phyloP scores from a whole-genome alignment of 2,113 vertebrate species.

The Trichomycterus rosablanca region DNA sequence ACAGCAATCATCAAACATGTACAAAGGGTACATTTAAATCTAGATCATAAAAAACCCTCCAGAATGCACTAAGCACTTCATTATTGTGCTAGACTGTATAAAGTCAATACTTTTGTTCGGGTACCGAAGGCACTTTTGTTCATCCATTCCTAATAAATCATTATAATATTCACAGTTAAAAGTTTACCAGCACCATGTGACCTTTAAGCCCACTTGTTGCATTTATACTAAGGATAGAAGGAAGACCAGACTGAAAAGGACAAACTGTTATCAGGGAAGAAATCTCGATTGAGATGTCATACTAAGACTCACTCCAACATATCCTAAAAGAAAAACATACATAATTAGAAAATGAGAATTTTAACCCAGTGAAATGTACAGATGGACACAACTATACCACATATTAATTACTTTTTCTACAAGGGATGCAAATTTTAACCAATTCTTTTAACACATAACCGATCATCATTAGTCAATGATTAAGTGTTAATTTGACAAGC shows the following conservation, averaged over 20 bases:
- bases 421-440: no score
- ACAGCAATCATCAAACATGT: no score
- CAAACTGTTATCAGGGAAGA: not conserved
- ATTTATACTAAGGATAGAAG: conserved; percentile 18
- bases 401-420: no score
- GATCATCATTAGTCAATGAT: no score
- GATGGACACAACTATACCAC: no score
- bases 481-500: no score
- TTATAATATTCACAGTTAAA: conserved; percentile 3
- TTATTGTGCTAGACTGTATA: not conserved
- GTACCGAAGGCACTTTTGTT: not conserved
- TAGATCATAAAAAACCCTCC: not conserved
- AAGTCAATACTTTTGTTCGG: not conserved
- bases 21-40: not conserved
- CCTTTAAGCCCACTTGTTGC: conserved; percentile 15
- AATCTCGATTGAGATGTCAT: not conserved
- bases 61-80: not conserved
- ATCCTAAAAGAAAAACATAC: conserved; percentile 51
- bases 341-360: conserved; percentile 20
- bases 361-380: no score
- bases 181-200: conserved; percentile 18
- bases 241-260: conserved; percentile 21
- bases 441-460: no score
- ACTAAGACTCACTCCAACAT: conserved; percentile 55
- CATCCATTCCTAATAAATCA: conserved; percentile 15